Conservation (phyloP, 2,888 invertebrate species). For the Pediacus dermestoides region DNA sequence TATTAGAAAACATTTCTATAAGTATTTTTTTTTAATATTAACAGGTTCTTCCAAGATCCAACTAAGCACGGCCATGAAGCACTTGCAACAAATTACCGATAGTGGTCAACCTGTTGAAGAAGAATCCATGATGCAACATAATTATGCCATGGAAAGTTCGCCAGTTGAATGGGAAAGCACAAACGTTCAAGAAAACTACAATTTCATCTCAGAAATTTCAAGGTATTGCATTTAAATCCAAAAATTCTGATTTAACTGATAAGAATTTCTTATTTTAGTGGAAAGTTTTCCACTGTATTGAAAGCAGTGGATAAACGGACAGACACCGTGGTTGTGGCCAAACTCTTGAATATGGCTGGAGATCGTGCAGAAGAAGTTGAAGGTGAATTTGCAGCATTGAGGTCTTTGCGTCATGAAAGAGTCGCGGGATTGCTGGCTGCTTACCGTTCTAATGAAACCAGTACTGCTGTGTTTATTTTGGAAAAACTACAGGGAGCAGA, state of each 20-base stretch:
- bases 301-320: slow-evolving; percentile 75
- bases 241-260: slow-evolving; percentile 6
- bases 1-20: no score
- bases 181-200: slow-evolving; percentile 71
- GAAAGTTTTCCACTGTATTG: slow-evolving; percentile 81
- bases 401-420: slow-evolving; percentile 82
- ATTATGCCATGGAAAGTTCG: slow-evolving; percentile 71
- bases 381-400: slow-evolving; percentile 79
- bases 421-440: slow-evolving; percentile 74
- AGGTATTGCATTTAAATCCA: slow-evolving; percentile 43
- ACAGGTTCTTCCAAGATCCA: slow-evolving; percentile 62
- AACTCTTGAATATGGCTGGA: slow-evolving; percentile 69
- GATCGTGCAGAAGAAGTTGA: slow-evolving; percentile 65
- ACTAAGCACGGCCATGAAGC: slow-evolving; percentile 77
- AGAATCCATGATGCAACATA: slow-evolving; percentile 61
- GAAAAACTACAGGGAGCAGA: slow-evolving; percentile 90
- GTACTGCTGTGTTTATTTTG: slow-evolving; percentile 69
- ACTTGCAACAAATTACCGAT: slow-evolving; percentile 82
- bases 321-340: slow-evolving; percentile 77
- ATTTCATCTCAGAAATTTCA: slow-evolving; percentile 79
- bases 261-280: slow-evolving; percentile 52
- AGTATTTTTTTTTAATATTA: slow-evolving; percentile 7
- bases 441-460: slow-evolving; percentile 62
- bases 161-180: slow-evolving; percentile 71
- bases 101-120: slow-evolving; percentile 67